Percentiles rank a stretch among this genome's conserved stretches.
These are phyloP conservation scores for Calidris pugnax DNA, from an alignment of 2,113 vertebrate genomes.

Conservation along the genomic window DNA sequence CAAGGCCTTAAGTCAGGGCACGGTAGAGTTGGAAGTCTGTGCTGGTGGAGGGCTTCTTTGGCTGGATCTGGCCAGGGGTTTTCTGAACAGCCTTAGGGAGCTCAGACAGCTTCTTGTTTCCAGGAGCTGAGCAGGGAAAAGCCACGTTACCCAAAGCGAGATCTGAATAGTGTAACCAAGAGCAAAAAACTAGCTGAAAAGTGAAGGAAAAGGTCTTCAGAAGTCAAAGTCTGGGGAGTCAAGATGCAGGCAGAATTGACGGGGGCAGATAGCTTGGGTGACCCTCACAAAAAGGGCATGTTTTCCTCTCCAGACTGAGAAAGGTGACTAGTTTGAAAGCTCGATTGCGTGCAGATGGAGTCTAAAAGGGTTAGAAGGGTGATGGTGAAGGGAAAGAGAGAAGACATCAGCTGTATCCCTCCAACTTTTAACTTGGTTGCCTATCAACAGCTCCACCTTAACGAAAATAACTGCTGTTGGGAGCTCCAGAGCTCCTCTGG, in stretches of 20 bases:
- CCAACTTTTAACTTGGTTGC: neutral
- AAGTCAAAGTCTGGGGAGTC: neutral
- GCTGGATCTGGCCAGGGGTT: neutral
- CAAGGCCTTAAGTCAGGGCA: neutral
- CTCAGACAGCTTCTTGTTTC: neutral
- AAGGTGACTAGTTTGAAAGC: neutral
- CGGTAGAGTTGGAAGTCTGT: neutral
- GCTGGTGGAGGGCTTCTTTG: neutral
- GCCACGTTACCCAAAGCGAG: neutral
- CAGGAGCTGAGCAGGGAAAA: neutral
- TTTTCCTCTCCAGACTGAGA: neutral
- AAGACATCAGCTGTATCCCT: neutral
- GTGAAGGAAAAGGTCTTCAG: neutral
- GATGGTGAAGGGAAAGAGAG: neutral
- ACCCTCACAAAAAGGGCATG: neutral
- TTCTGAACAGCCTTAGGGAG: neutral
- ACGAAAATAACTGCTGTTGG: neutral
- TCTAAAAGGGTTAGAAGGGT: neutral
- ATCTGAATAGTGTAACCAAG: neutral
- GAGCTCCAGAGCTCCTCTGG: neutral
- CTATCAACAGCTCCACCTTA: neutral
- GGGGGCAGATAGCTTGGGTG: neutral
- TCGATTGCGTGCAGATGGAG: neutral
- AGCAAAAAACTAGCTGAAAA: neutral
- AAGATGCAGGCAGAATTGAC: neutral